Conservation (phyloP, 2,113 vertebrate genomes). For the Paralichthys olivaceus region DNA sequence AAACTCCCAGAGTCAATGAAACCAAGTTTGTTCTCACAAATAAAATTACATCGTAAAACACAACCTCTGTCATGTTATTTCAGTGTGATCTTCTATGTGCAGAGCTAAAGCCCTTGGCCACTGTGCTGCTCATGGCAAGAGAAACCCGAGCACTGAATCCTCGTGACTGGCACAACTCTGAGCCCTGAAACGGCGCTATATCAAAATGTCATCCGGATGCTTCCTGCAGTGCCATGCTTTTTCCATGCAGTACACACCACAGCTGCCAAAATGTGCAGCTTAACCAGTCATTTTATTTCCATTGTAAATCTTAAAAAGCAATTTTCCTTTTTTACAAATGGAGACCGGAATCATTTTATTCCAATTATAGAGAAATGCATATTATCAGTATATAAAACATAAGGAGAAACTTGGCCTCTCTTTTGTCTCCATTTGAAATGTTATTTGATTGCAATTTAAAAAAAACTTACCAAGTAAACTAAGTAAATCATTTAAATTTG, state of each 20-base stretch:
- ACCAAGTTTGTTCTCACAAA: not conserved
- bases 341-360: too few species aligned
- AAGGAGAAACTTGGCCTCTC: not conserved
- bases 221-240: slow-evolving; percentile 34
- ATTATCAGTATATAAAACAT: not conserved
- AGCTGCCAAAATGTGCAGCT: slow-evolving; percentile 6
- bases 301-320: too few species aligned
- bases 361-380: not conserved
- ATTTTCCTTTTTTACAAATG: not conserved
- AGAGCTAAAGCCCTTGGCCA: slow-evolving; percentile 8
- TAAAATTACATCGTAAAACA: not conserved
- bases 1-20: not conserved
- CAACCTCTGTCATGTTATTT: slow-evolving; percentile 10
- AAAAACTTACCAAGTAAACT: too few species aligned
- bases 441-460: not conserved
- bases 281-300: too few species aligned
- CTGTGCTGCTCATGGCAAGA: not conserved
- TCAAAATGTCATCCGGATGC: not conserved
- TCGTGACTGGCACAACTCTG: not conserved
- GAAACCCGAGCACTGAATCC: not conserved
- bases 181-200: not conserved
- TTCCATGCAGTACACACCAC: slow-evolving; percentile 35
- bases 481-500: too few species aligned
- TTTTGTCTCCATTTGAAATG: not conserved
- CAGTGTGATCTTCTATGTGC: slow-evolving; percentile 32